Evolutionary conservation across 2,797 vertebrate species (phyloP).

Genomic region (Eulemur rubriventer): DNA sequence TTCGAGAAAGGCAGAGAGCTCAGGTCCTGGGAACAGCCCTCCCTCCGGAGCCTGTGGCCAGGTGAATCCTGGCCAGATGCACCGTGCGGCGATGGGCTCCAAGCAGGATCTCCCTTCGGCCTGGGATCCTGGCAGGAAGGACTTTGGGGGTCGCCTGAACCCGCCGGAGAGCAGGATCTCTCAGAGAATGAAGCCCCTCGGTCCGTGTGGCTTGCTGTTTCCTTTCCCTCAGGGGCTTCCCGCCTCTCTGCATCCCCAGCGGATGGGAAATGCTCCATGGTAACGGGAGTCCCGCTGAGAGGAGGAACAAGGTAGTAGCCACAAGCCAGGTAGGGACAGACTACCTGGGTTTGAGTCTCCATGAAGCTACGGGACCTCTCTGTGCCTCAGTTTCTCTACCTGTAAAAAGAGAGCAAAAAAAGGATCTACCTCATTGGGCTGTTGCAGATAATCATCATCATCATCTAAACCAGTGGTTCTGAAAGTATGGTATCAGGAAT

Average conservation of each 20-base stretch:
- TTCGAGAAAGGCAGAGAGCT: not conserved
- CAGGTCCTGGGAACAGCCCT: not conserved
- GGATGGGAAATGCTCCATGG: not conserved
- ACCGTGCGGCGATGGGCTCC: not conserved
- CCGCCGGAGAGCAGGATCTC: not conserved
- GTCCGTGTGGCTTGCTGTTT: not conserved
- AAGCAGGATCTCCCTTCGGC: not conserved
- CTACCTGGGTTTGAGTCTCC: not conserved
- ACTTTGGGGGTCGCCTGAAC: not conserved
- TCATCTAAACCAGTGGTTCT: not conserved
- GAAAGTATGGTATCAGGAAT: not conserved
- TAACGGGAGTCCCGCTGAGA: not conserved
- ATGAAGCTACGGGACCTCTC: not conserved
- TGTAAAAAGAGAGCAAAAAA: not conserved
- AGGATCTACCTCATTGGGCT: not conserved
- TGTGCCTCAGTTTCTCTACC: not conserved
- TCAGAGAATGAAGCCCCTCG: not conserved
- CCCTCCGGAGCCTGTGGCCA: fast-evolving
- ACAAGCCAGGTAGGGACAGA: not conserved
- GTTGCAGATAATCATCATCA: not conserved
- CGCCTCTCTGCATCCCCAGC: not conserved
- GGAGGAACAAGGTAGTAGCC: not conserved
- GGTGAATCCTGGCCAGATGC: too few relatives aligned
- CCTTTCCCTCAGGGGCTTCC: not conserved
- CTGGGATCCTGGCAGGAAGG: not conserved